Conservation (phyloP, 92 coral and sea anemone species). For the Parazoanthus swiftii region DNA sequence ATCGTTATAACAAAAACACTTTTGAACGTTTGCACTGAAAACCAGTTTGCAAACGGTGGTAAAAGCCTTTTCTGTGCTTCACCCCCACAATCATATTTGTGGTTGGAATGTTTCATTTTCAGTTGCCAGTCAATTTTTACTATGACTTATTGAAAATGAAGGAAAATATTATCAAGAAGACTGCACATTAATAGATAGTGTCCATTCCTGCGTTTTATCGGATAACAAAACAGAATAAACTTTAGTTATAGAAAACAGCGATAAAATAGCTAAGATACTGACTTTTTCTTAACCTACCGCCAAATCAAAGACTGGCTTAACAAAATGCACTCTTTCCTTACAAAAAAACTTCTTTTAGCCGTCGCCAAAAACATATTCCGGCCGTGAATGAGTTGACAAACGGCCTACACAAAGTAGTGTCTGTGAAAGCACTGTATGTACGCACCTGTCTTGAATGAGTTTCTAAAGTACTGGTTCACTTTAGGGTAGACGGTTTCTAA, state of each 20-base stretch:
- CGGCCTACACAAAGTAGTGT: background rate
- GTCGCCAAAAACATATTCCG: background rate
- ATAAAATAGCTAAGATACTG: too few relatives aligned
- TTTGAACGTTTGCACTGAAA: background rate
- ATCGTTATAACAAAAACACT: background rate
- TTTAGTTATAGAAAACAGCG: too few relatives aligned
- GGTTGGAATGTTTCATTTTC: background rate
- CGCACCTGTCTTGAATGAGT: constrained; percentile 20
- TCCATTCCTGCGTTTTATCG: too few relatives aligned
- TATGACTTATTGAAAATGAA: background rate
- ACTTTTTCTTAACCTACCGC: background rate
- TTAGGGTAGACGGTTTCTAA: background rate
- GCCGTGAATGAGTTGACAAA: background rate
- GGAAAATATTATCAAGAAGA: too few relatives aligned
- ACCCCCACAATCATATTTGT: background rate
- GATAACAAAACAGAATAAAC: too few relatives aligned
- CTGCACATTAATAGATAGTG: background rate
- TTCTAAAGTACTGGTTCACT: constrained; percentile 6
- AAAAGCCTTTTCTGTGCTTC: background rate
- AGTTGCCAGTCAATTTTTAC: background rate
- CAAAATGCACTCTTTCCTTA: background rate
- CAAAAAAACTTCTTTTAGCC: background rate
- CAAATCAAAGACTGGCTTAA: background rate
- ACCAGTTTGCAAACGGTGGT: background rate
- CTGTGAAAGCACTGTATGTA: constrained; percentile 20